Conservation (phyloP, 2,888 invertebrate genomes). For the Baccha elongata region DNA sequence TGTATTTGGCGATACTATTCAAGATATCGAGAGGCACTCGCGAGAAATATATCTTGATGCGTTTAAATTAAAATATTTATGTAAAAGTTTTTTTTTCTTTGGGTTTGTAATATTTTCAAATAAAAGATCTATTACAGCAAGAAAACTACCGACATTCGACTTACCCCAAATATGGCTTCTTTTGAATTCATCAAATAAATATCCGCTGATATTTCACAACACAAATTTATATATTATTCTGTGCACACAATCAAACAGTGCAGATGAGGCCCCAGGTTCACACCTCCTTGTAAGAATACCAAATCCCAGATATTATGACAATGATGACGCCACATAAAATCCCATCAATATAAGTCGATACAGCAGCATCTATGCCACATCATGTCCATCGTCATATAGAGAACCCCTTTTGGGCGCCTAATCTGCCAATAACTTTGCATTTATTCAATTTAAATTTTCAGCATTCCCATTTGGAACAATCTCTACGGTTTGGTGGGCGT, state of each 20-base stretch:
- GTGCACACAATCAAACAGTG: constrained; percentile 29
- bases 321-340: constrained; percentile 68
- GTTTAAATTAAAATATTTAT: too few relatives aligned
- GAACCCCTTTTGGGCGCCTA: constrained; percentile 44
- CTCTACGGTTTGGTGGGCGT: neutral
- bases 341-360: constrained; percentile 61
- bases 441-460: constrained; percentile 73
- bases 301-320: constrained; percentile 65
- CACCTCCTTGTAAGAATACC: constrained; percentile 48
- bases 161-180: neutral
- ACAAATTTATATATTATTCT: constrained; percentile 52
- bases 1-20: too few relatives aligned
- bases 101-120: too few relatives aligned
- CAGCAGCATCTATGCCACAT: constrained; percentile 29
- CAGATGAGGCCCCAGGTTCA: constrained; percentile 61
- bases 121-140: constrained; percentile 12
- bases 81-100: too few relatives aligned
- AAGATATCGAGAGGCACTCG: too few relatives aligned
- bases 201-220: constrained; percentile 27
- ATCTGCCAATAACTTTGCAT: constrained; percentile 69
- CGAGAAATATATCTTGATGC: too few relatives aligned
- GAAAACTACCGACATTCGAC: constrained; percentile 3
- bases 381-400: constrained; percentile 52
- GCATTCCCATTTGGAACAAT: constrained; percentile 55
- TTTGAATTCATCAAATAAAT: constrained; percentile 11